A percentile compares a stretch with the other conserved stretches of the same genome.
These are phyloP conservation scores for Pseudococcus longispinus DNA, from an alignment of 2,888 invertebrate genomes.

Conservation along the genomic window DNA sequence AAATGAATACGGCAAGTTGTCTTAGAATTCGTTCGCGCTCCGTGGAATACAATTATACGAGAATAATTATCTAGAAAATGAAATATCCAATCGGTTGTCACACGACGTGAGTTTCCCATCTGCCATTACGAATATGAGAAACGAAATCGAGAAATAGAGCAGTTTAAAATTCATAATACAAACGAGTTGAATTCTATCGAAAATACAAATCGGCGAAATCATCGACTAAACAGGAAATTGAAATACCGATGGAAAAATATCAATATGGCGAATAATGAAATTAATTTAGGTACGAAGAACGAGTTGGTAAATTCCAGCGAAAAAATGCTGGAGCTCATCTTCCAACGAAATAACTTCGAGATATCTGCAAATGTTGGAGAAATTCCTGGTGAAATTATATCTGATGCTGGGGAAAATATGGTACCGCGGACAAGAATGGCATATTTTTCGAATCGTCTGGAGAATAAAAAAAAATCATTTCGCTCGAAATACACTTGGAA, in stretches of 20 bases:
- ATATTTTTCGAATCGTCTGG: not conserved
- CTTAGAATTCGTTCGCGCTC: not conserved
- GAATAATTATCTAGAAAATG: conserved; percentile 10
- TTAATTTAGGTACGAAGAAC: not conserved
- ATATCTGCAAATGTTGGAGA: not conserved
- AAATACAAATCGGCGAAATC: not conserved
- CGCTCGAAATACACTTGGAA: not conserved
- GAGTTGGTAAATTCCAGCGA: not conserved
- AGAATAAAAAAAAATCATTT: not conserved
- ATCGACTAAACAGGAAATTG: not conserved
- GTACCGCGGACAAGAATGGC: not conserved
- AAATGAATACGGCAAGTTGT: not conserved
- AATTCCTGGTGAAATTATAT: not conserved
- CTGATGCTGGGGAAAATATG: not conserved
- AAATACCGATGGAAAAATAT: not conserved
- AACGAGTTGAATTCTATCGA: not conserved
- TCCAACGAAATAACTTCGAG: not conserved
- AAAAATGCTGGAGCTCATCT: not conserved
- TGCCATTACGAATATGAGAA: not conserved
- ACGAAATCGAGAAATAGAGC: not conserved
- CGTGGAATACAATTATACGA: not conserved
- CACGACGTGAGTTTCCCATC: not conserved
- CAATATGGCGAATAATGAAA: not conserved
- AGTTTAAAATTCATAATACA: not conserved
- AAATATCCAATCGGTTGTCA: not conserved